phyloP scores from a whole-genome alignment of 2,113 vertebrate genomes.

The Syngnathus floridae region DNA sequence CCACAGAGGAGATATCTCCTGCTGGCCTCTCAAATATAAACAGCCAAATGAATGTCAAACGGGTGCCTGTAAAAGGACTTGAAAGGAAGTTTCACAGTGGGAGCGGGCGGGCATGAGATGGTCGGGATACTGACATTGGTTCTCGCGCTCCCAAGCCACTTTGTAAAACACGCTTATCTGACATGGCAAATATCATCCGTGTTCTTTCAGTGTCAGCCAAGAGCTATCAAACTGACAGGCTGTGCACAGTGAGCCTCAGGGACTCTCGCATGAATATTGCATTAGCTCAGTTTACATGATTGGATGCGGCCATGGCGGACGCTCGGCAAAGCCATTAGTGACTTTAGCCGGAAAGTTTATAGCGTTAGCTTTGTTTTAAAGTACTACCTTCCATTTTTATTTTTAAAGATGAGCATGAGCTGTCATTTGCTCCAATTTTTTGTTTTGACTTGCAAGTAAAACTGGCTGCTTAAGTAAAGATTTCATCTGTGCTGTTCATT shows the following conservation, averaged over 20 bases:
- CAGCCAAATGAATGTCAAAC: not conserved
- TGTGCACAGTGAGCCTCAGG: constrained; percentile 38
- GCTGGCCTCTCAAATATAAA: not conserved
- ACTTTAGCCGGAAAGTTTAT: not conserved
- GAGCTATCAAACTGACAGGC: constrained; percentile 55
- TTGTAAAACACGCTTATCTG: constrained; percentile 61
- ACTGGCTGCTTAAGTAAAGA: not conserved
- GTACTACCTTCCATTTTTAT: no score
- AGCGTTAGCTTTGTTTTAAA: not conserved
- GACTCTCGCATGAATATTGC: constrained; percentile 59
- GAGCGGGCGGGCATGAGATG: constrained; percentile 11
- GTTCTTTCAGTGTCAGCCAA: constrained; percentile 57
- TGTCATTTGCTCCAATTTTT: no score
- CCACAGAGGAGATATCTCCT: not conserved
- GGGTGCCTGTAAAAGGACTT: not conserved
- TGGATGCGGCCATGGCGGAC: constrained; percentile 15
- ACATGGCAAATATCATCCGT: constrained; percentile 56
- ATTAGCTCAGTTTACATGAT: constrained; percentile 46
- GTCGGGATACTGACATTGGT: constrained; percentile 38
- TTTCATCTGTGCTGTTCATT: not conserved
- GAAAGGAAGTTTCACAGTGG: not conserved
- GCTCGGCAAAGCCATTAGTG: not conserved
- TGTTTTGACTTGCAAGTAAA: not conserved
- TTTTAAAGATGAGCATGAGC: no score
- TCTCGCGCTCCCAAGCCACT: constrained; percentile 37